Evolutionary conservation across 2,888 invertebrate species (phyloP), one percentile per base, ranked within the genome.

Genomic region (Drosophila setosimentum): DNA sequence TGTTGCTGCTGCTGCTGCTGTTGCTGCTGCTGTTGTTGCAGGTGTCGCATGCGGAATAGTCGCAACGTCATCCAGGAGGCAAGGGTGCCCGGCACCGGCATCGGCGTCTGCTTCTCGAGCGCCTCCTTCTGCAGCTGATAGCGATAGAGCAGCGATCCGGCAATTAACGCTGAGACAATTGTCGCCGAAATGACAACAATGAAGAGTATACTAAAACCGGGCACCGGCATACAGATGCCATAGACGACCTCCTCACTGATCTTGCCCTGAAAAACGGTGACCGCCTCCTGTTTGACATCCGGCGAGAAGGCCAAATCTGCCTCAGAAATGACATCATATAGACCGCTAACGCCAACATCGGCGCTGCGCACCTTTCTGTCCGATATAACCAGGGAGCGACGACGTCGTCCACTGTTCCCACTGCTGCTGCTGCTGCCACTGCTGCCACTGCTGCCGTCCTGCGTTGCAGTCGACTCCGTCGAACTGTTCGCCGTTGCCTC

Each of bases 261-360:
- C 91, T 97, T 95, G 60, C 97, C 97, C 93, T 97, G 97, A 93
- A 97, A 97, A 0, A 97, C 97, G 4, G 97, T 97, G 1, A 97
- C 97, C 0, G 97, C 96, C 92, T 97, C 97, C 54, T 95, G 95
- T 82, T 95, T 95, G 59, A 95, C 94, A 85, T 97, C 96, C 0
- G 98, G 97, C 82, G 97, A 97, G 92, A 98, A 98, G 42, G 97
- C 97, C 48, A 98, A 94, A 92, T 98, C 98, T 2, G 97, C 97
- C 93, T 98, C 97, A 5, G 98, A 98, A 67, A 98, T 97, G 54
- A 98, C 97, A 81, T 98, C 97, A 93, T 98, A 98, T 29, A 97
- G 95, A 0, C 97, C 97, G 77, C 97, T 97, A 2, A 98, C 98
- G 8, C 98, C 98, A 1, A 98, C 97, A 91, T 97, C 97, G 3